Conservation (phyloP, 2,113 vertebrate species). For the Stomatorhinus ivindoensis region DNA sequence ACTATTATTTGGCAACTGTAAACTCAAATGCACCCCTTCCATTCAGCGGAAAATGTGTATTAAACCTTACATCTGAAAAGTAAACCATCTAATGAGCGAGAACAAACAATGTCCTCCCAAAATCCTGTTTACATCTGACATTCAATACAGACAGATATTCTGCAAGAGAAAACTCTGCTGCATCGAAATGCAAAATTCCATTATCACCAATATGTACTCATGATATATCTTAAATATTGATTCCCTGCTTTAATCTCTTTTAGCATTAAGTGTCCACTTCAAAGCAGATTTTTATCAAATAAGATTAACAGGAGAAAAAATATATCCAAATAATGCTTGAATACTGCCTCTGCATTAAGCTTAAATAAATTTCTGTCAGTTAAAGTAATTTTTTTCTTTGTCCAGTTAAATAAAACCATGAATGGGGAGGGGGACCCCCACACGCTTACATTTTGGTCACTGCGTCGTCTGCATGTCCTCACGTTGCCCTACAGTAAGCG, state of each 20-base stretch:
- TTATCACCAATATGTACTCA: neutral
- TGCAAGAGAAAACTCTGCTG: neutral
- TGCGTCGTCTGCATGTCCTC: neutral
- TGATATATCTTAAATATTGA: neutral
- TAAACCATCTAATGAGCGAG: neutral
- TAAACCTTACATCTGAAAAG: neutral
- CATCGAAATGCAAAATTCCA: neutral
- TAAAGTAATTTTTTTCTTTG: neutral
- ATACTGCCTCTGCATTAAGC: neutral
- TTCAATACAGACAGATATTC: neutral
- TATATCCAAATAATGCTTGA: neutral
- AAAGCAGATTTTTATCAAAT: conserved; percentile 1
- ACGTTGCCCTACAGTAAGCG: neutral
- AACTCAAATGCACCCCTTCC: neutral
- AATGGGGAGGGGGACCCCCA: neutral
- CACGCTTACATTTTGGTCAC: conserved; percentile 11
- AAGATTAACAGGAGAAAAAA: neutral
- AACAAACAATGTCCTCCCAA: neutral
- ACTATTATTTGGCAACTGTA: conserved; percentile 13
- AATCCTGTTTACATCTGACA: neutral
- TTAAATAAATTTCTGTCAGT: neutral
- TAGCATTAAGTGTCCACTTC: neutral
- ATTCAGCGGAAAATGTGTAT: neutral
- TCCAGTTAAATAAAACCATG: neutral
- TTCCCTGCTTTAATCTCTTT: neutral